Conservation (phyloP, 1,140 invertebrate species). For the Pachyrhynchus sulphureomaculatus region DNA sequence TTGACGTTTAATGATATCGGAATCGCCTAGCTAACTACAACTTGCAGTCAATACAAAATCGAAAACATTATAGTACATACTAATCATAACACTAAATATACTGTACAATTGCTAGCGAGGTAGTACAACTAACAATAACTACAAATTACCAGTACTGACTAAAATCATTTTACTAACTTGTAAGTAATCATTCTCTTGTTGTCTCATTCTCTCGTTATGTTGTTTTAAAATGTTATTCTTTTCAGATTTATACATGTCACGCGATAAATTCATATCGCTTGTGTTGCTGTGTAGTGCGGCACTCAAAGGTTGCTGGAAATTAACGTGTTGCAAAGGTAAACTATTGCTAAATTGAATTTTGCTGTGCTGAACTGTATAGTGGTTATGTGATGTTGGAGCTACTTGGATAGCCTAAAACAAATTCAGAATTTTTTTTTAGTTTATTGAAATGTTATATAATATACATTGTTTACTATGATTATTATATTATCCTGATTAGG, state of each 20-base stretch:
- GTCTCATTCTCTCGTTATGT: constrained; percentile 46
- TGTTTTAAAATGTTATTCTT: constrained; percentile 54
- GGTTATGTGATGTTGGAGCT: constrained; percentile 40
- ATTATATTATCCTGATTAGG: too few relatives aligned
- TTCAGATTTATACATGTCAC: constrained; percentile 50
- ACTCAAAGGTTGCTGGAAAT: constrained; percentile 49
- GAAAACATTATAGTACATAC: too few relatives aligned
- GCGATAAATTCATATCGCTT: constrained; percentile 42
- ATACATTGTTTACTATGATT: too few relatives aligned
- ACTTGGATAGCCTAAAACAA: constrained; percentile 10
- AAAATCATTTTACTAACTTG: constrained; percentile 15
- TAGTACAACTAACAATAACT: too few relatives aligned
- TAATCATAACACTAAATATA: too few relatives aligned
- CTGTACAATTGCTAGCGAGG: too few relatives aligned
- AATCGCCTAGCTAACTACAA: too few relatives aligned
- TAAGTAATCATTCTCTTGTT: constrained; percentile 31
- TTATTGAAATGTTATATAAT: neutral
- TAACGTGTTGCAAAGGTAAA: constrained; percentile 50
- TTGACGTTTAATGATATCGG: too few relatives aligned
- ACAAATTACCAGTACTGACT: too few relatives aligned
- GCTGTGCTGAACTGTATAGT: constrained; percentile 46
- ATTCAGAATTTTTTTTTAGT: neutral
- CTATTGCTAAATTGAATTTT: constrained; percentile 53
- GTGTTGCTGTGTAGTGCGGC: constrained; percentile 42
- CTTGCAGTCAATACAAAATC: too few relatives aligned